A percentile compares a stretch with the other conserved stretches of the same genome.
Conservation (phyloP, 2,797 vertebrate genomes). For the Melanotaenia boesemani region DNA sequence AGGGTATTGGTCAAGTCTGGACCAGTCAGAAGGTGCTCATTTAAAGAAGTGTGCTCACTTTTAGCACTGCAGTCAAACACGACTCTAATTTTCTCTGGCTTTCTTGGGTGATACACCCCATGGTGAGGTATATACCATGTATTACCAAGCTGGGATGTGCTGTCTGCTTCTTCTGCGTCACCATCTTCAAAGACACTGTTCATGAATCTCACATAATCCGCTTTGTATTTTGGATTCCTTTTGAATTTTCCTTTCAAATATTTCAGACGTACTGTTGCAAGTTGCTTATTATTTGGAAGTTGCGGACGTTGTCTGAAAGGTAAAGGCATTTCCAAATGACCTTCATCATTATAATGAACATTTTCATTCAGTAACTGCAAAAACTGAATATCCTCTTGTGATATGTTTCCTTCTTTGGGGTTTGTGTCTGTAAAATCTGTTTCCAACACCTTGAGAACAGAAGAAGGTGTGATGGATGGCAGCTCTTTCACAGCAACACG, state of each 20-base stretch:
- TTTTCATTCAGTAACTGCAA: background rate
- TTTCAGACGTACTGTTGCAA: background rate
- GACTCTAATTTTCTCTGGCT: background rate
- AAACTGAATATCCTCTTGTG: slow-evolving; percentile 12
- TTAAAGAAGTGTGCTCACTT: background rate
- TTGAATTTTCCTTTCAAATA: slow-evolving; percentile 6
- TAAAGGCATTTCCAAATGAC: slow-evolving; percentile 10
- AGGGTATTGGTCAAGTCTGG: slow-evolving; percentile 9
- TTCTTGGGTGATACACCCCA: background rate
- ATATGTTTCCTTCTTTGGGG: background rate
- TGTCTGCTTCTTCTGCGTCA: slow-evolving; percentile 17
- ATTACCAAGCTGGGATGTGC: background rate
- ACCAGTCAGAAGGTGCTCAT: slow-evolving; percentile 6
- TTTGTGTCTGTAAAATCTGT: slow-evolving; percentile 4
- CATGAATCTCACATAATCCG: background rate
- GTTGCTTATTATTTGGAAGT: background rate
- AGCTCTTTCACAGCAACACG: background rate
- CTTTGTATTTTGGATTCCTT: slow-evolving; percentile 3
- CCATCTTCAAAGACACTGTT: background rate
- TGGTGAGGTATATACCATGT: slow-evolving; percentile 10
- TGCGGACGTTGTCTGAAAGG: slow-evolving; percentile 1
- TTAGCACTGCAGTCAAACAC: background rate
- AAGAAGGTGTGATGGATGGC: slow-evolving; percentile 1
- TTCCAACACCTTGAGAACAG: slow-evolving; percentile 1
- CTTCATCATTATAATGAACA: background rate